Base-by-base conservation (phyloP, 1,140 invertebrate species). In the Trichomalopsis sarcophagae region DNA sequence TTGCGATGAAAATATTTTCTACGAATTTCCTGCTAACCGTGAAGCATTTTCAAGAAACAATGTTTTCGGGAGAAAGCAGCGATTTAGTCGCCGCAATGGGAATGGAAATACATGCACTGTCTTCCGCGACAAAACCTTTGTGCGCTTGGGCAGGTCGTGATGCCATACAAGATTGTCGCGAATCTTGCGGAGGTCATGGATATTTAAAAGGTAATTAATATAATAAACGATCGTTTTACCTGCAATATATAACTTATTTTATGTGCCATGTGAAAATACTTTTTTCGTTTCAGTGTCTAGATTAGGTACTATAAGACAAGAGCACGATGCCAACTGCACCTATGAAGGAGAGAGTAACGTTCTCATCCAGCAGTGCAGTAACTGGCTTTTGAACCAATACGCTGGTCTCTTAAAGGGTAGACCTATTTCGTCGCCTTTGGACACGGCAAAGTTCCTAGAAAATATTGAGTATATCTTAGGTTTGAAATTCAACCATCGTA, bases 291-390 rank as follows among this genome's bases (percentile, higher is more conserved):
- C 91, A 95, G 96, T 95, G n/a, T 94, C 97, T 84, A 95, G 97
- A 87, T 93, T 99, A 71, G 97, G 97, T n/a, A 95, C 97, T 85
- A 92, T 99, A 74, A 95, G 97, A 82, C 96, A 96, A 92, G 96
- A 98, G 91, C 96, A 98, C 92, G 98, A 99, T 93, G 97, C 97
- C 0, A 97, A 97, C 87, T 96, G 96, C 87, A 99, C 98, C 0
- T 99, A 99, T 89, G 98, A 99, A 94, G 98, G 98, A 7, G 98
- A 99, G 92, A 99, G 98, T 93, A 98, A 98, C 92, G 97, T 99
- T 68, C 94, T 99, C 9, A 95, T 98, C 13, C 98, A 99, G 91
- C 98, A 99, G 94, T 96, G 98, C 0, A 97, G 97, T 90, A 99
- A 99, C 92, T 98, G 97, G 96, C 93, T 98, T 69, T 89, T 98